Evolutionary conservation across 2,888 invertebrate genomes (phyloP).

Genomic region (Serripes groenlandicus): DNA sequence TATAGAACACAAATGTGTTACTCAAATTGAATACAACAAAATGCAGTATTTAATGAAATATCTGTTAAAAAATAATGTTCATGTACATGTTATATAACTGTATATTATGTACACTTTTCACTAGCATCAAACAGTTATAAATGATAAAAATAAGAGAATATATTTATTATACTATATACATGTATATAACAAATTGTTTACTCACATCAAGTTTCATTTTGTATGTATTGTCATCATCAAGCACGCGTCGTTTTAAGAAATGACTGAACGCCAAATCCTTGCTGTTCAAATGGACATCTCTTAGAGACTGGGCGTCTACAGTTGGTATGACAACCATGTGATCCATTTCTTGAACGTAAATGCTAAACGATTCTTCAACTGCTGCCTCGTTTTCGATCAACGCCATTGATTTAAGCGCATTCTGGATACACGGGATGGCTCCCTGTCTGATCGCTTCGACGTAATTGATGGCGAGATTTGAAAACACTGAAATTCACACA

Average conservation of each 20-base stretch:
- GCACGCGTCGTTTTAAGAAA: background rate
- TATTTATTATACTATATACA: too few relatives aligned
- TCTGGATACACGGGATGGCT: conserved; percentile 18
- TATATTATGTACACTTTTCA: too few relatives aligned
- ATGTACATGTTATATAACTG: too few relatives aligned
- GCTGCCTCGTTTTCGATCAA: conserved; percentile 17
- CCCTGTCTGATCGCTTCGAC: conserved; percentile 19
- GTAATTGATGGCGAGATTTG: background rate
- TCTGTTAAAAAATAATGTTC: too few relatives aligned
- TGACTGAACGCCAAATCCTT: background rate
- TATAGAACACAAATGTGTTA: too few relatives aligned
- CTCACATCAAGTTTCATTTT: conserved; percentile 9
- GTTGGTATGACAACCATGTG: background rate
- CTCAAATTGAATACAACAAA: too few relatives aligned
- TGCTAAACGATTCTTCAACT: background rate
- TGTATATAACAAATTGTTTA: too few relatives aligned
- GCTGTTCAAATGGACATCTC: background rate
- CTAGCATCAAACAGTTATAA: too few relatives aligned
- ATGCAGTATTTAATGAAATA: too few relatives aligned
- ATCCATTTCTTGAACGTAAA: background rate
- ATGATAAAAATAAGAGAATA: too few relatives aligned
- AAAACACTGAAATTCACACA: conserved; percentile 28
- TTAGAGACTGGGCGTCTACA: background rate
- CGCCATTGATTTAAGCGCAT: conserved; percentile 22
- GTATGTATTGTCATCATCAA: conserved; percentile 12